Evolutionary conservation across 2,888 invertebrate genomes (phyloP).

Genomic region (Eueremaeus valkanovi): DNA sequence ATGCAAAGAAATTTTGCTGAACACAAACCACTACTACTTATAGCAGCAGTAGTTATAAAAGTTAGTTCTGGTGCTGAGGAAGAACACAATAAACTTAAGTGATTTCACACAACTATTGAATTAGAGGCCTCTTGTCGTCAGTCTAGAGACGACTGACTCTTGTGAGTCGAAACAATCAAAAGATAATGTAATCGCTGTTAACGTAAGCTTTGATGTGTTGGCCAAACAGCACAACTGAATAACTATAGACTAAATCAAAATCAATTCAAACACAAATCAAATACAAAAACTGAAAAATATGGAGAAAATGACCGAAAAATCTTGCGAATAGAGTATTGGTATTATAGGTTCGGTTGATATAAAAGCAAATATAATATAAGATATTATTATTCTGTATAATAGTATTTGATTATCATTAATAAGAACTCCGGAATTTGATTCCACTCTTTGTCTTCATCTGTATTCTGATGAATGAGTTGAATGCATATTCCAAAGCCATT

Average conservation of each 20-base stretch:
- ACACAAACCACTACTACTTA: too few species aligned
- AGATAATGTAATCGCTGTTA: conserved; percentile 5
- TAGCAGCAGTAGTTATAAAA: too few species aligned
- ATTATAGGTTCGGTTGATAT: conserved; percentile 15
- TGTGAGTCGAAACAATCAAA: conserved; percentile 4
- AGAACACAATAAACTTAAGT: background rate
- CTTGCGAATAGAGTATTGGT: background rate
- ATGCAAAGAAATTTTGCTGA: background rate
- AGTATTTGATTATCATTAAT: conserved; percentile 14
- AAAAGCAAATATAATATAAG: background rate
- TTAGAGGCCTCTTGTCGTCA: background rate
- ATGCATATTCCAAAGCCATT: background rate
- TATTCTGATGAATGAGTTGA: background rate
- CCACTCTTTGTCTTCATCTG: background rate
- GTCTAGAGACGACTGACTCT: background rate
- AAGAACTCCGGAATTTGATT: background rate
- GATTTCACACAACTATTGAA: conserved; percentile 10
- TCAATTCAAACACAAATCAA: background rate
- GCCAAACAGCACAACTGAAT: background rate
- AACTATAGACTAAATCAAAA: background rate
- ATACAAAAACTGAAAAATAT: too few species aligned
- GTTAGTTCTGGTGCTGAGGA: too few species aligned
- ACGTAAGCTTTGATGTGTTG: background rate
- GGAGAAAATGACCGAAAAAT: too few species aligned
- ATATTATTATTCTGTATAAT: background rate